These are phyloP conservation scores for Acanthacorydalis orientalis DNA, from an alignment of 2,888 invertebrate genomes.

Conservation along the genomic window DNA sequence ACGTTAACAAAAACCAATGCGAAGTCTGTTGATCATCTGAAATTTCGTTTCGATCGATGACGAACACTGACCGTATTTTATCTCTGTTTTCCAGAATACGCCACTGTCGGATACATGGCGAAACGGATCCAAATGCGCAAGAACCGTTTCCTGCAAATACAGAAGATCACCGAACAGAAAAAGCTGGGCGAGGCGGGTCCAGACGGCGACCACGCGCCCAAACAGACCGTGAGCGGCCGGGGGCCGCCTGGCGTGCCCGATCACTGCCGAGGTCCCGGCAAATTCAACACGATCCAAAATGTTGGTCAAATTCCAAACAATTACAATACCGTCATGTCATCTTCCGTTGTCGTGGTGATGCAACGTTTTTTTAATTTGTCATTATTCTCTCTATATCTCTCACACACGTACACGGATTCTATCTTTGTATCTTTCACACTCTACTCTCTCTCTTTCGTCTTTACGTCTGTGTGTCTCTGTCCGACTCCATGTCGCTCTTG, in stretches of 20 bases:
- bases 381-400: too few relatives aligned
- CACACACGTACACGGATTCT: too few relatives aligned
- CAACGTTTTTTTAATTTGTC: too few relatives aligned
- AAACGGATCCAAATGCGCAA: constrained; percentile 94
- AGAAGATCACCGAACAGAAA: constrained; percentile 85
- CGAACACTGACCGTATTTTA: too few relatives aligned
- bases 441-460: too few relatives aligned
- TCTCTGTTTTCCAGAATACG: constrained; percentile 62
- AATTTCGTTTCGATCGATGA: too few relatives aligned
- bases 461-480: too few relatives aligned
- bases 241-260: constrained; percentile 14
- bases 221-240: constrained; percentile 52
- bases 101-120: constrained; percentile 95
- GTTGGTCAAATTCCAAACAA: constrained; percentile 1
- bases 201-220: constrained; percentile 54
- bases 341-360: constrained; percentile 13
- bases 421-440: too few relatives aligned
- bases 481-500: too few relatives aligned
- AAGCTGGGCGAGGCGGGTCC: constrained; percentile 62
- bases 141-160: constrained; percentile 76
- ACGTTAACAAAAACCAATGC: too few relatives aligned
- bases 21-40: too few relatives aligned
- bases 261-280: constrained; percentile 6
- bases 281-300: constrained; percentile 7
- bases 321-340: constrained; percentile 24